Evolutionary conservation across 2,888 invertebrate genomes (phyloP).

Genomic region (Cremastinae sp.): DNA sequence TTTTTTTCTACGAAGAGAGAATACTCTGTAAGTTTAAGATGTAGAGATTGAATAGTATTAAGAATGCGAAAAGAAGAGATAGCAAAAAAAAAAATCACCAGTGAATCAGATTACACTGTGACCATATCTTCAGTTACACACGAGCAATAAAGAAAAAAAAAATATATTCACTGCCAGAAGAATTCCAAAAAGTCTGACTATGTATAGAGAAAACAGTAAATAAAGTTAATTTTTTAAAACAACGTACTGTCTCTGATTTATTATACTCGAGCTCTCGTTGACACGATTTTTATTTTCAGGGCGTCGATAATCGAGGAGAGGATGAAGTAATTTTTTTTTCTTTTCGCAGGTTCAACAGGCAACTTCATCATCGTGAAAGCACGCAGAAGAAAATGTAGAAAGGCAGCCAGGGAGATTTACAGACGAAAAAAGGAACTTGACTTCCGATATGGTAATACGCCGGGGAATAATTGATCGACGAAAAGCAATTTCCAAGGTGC

Average conservation of each 20-base stretch:
- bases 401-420: not conserved
- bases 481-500: constrained; percentile 15
- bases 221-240: no score
- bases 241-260: no score
- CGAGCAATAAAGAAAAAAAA: no score
- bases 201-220: constrained; percentile 38
- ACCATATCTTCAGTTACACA: no score
- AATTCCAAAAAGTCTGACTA: constrained; percentile 50
- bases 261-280: no score
- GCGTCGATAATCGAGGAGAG: constrained; percentile 2
- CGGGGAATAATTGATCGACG: constrained; percentile 37
- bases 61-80: no score
- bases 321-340: not conserved
- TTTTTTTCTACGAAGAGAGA: constrained; percentile 47
- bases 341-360: not conserved
- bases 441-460: constrained; percentile 19
- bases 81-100: no score
- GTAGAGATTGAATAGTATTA: constrained; percentile 15
- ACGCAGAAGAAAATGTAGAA: not conserved
- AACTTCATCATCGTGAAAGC: not conserved
- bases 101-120: no score
- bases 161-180: constrained; percentile 2
- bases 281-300: not conserved
- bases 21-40: constrained; percentile 19
- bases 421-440: constrained; percentile 9